Base-by-base conservation (phyloP, 2,113 vertebrate species). In the Pseudorasbora parva region DNA sequence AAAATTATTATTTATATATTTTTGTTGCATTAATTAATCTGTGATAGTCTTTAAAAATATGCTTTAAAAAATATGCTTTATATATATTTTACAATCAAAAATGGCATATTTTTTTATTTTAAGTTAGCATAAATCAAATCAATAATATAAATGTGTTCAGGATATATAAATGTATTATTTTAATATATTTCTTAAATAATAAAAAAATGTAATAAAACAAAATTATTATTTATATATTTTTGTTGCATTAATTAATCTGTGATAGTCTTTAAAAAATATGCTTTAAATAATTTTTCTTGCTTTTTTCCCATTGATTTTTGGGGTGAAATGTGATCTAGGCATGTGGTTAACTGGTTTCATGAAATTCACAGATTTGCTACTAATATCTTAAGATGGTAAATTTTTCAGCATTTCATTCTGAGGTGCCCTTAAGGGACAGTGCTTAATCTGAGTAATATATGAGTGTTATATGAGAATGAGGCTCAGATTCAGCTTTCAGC, bases 401-500 rank as follows among this genome's bases (percentile, higher is more conserved):
- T 54, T 6, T 51, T 8, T 23, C 21, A 43, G 68, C 71, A 73
- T 6, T 59, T 49, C 47, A 49, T 49, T 21, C 72, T 25, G 7
- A 43, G 33, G 21, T 45, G 23, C 56, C 15, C 59, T 27, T 78
- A 9, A 49, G n/a, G 2, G 47, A 64, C n/a, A 15, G 30, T 41
- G 64, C 37, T 3, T 2, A 57, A 56, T 21, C 8, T 19, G 25
- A 23, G 15, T 37, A 8, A 37, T 47, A 37, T 47, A 21, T 54
- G 17, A 15, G 8, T 33, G 17, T 21, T 64, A 15, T 27, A 27
- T 62, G 57, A 62, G 15, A 64, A 64, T 43, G 37, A 64, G 59
- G 12, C 43, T 64, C 37, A 30, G 59, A 47, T 47, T 79, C 41
- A 47, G 33, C n/a, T 11, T 79, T 79, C 57, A 79, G 77, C 15